phyloP scores from a whole-genome alignment of 2,113 vertebrate genomes.

The Prietella phreatophila region DNA sequence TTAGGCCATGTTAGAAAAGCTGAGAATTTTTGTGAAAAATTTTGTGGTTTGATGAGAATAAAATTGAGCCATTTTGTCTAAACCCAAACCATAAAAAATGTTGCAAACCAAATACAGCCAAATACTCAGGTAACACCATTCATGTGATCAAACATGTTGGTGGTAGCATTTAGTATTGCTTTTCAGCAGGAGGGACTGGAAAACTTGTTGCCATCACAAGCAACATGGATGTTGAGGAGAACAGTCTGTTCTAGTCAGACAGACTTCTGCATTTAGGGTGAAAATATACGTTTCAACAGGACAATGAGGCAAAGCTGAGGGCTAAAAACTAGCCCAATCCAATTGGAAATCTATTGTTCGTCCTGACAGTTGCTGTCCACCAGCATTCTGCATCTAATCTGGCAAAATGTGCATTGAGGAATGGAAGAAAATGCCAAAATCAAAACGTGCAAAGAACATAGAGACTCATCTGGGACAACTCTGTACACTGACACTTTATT shows the following conservation, averaged over 20 bases:
- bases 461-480: neutral
- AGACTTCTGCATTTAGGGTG: neutral
- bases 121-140: neutral
- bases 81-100: neutral
- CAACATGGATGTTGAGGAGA: neutral
- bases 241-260: neutral
- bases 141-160: neutral
- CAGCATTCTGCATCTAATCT: neutral
- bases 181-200: neutral
- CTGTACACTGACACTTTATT: neutral
- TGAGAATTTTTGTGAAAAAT: neutral
- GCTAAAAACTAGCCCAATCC: neutral
- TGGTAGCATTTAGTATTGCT: neutral
- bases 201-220: neutral
- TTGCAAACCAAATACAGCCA: neutral
- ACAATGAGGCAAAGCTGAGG: neutral
- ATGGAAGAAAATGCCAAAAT: neutral
- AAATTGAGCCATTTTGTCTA: neutral
- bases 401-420: neutral
- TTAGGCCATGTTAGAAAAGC: neutral
- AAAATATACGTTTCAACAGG: neutral
- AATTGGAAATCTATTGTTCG: neutral
- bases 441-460: neutral
- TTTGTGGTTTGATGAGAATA: neutral
- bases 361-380: neutral